Base-by-base conservation (phyloP, 2,113 vertebrate genomes). In the Epinephelus moara region DNA sequence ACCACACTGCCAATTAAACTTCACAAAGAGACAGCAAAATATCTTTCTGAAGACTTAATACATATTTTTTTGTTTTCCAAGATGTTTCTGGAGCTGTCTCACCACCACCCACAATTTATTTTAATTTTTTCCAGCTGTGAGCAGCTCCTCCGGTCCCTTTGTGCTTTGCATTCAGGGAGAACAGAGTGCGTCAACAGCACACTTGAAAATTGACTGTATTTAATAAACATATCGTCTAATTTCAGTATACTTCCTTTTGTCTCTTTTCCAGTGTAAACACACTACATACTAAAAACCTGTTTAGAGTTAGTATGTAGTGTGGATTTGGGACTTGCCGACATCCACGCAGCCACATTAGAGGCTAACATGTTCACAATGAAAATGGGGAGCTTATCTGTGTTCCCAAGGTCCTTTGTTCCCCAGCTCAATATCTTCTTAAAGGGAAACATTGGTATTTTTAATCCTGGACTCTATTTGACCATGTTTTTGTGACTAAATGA, bases 41-140 rank as follows among this genome's bases (percentile, higher is more conserved):
- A 49, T 67, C 63, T 72, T 75, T 68, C 42, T 55, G 4, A 81
- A 69, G 52, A 25, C 71, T 75, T 62, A 85, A 55, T 61, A 53
- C 69, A 68, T 72, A 60, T 61, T 81, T 74, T 70, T 40, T 63
- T 53, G 53, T 72, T 75, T 68, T 52, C 33, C 45, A 30, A 49
- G 66, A 60, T 72, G 47, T 53, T 69, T 81, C 66, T 70, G 40
- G 40, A 68, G 62, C 42, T 55, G 21, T 66, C 64, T 80, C 60
- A 76, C 56, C 70, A 81, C 73, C 57, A 69, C 60, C 60, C 73
- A 77, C 47, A 57, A 75, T 63, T 71, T 30, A 21, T 79, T 81
- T 52, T 30, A 75, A 79, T 70, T 49, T 70, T 60, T 70, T 53
- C 79, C 79, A 90, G 79, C 85, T 90, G 81, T 63, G 40, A 72